Conservation (phyloP, 2,888 invertebrate genomes). For the Amblyteles armatorius region DNA sequence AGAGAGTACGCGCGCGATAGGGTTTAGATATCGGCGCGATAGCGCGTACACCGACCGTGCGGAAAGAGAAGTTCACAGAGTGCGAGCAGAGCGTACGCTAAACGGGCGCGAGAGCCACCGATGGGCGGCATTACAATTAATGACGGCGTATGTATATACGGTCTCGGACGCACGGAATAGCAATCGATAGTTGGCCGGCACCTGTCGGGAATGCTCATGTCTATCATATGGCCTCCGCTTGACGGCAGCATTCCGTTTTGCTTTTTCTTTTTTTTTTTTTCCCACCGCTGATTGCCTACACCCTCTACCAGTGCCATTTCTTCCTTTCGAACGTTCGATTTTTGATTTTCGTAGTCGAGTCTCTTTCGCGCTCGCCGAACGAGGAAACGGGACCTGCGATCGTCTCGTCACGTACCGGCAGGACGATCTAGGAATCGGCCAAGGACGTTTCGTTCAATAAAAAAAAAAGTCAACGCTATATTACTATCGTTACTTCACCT, state of each 20-base stretch:
- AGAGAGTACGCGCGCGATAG: conserved; percentile 44
- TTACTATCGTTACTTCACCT: too few relatives aligned
- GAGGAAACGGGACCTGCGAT: conserved; percentile 69
- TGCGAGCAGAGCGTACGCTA: conserved; percentile 68
- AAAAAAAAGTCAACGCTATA: background rate
- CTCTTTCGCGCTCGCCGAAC: conserved; percentile 68
- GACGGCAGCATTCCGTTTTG: conserved; percentile 43
- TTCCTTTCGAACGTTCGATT: conserved; percentile 49
- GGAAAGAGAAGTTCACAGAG: conserved; percentile 3
- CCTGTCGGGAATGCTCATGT: conserved; percentile 79
- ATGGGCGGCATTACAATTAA: conserved; percentile 80
- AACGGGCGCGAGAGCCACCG: conserved; percentile 71
- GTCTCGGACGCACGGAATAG: conserved; percentile 76
- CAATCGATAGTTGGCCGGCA: conserved; percentile 78
- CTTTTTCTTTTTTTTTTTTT: conserved; percentile 52
- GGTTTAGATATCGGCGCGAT: conserved; percentile 38
- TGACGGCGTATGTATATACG: conserved; percentile 70
- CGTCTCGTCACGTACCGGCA: conserved; percentile 63
- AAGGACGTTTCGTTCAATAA: conserved; percentile 56
- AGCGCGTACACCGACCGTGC: conserved; percentile 21
- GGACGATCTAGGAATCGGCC: conserved; percentile 58
- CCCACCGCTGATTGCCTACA: conserved; percentile 12
- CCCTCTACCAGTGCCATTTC: conserved; percentile 42
- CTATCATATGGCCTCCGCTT: conserved; percentile 64
- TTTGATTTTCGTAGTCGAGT: conserved; percentile 63